Conservation (phyloP, 2,113 vertebrate genomes). For the Pholis gunnellus region DNA sequence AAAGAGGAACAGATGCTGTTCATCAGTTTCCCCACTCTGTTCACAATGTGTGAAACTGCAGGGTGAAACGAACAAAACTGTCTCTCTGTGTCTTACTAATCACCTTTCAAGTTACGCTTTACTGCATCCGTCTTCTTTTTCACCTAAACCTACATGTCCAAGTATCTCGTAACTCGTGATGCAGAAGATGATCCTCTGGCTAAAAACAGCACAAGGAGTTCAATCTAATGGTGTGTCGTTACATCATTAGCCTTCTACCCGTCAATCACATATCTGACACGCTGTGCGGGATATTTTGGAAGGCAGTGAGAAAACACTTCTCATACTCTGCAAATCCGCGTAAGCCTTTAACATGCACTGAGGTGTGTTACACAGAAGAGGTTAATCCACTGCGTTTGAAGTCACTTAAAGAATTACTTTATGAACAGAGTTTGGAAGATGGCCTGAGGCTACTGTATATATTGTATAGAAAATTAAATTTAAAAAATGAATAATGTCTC, state of each 20-base stretch:
- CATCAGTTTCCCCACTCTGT: neutral
- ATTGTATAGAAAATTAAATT: slow-evolving; percentile 1
- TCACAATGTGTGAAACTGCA: slow-evolving; percentile 16
- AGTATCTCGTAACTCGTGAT: neutral
- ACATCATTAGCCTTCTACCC: slow-evolving; percentile 39
- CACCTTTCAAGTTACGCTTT: slow-evolving; percentile 20
- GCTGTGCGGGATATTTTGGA: slow-evolving; percentile 27
- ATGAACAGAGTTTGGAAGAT: slow-evolving; percentile 12
- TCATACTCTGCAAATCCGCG: slow-evolving; percentile 39
- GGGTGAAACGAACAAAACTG: slow-evolving; percentile 7
- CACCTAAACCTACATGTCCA: neutral
- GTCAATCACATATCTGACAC: slow-evolving; percentile 36
- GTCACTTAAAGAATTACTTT: slow-evolving; percentile 47
- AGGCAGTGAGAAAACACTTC: slow-evolving; percentile 33
- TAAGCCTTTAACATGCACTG: slow-evolving; percentile 57
- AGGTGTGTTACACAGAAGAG: slow-evolving; percentile 35
- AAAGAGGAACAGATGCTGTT: slow-evolving; percentile 2
- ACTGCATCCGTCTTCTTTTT: neutral
- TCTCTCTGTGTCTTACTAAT: slow-evolving; percentile 13
- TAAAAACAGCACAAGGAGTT: slow-evolving; percentile 24
- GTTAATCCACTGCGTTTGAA: slow-evolving; percentile 56
- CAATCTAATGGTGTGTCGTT: slow-evolving; percentile 8
- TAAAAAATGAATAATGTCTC: neutral
- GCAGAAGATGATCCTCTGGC: slow-evolving; percentile 28
- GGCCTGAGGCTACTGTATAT: slow-evolving; percentile 5